Percentiles rank a stretch among this genome's conserved stretches.
phyloP scores from a whole-genome alignment of 1,140 invertebrate species.

The Polyergus mexicanus region DNA sequence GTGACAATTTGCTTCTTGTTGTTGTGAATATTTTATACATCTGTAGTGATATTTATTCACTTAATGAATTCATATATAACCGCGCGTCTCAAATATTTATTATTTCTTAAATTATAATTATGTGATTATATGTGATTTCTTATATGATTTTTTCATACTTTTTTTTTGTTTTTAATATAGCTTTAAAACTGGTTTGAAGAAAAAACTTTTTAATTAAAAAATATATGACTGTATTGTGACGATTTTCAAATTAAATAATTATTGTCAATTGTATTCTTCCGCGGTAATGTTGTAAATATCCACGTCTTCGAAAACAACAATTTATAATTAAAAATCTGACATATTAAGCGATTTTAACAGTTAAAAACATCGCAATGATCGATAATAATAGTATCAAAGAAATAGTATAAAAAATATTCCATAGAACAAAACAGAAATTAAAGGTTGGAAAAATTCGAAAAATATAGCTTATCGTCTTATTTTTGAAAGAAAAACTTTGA shows the following conservation, averaged over 20 bases:
- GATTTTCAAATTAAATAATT: no score
- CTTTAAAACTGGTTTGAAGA: neutral
- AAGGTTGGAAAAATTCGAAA: neutral
- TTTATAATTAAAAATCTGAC: neutral
- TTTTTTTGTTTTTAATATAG: neutral
- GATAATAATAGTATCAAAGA: neutral
- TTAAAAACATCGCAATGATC: neutral
- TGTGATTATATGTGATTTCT: neutral
- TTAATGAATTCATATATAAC: neutral
- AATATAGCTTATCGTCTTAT: neutral
- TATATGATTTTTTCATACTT: neutral
- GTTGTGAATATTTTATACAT: neutral
- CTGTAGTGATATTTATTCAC: neutral
- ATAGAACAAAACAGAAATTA: neutral
- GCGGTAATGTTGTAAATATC: neutral
- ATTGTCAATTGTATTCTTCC: neutral
- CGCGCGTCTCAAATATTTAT: neutral
- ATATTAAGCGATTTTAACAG: neutral
- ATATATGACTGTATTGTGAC: no score
- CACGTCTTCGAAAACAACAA: neutral
- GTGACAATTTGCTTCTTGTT: constrained; percentile 23
- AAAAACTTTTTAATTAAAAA: neutral
- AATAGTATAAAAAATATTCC: neutral
- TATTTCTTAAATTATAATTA: neutral
- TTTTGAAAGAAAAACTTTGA: neutral